Evolutionary conservation across 2,797 vertebrate genomes (phyloP).

Genomic region (Acanthurus lineatus): DNA sequence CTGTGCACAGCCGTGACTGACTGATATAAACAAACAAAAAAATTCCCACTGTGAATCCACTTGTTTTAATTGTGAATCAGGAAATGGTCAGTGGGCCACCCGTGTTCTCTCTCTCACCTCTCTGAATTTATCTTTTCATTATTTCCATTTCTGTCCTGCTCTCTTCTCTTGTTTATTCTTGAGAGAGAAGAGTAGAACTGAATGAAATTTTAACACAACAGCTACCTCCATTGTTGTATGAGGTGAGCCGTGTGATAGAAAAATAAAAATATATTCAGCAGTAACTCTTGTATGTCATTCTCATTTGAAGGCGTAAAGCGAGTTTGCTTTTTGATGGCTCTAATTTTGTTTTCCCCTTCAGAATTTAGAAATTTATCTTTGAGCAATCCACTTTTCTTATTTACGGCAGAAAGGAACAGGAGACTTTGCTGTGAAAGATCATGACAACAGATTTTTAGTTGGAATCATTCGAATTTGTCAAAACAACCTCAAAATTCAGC

Average conservation of each 20-base stretch:
- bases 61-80: neutral
- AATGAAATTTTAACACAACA: neutral
- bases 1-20: no score
- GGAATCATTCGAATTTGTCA: neutral
- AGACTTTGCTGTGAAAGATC: neutral
- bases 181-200: neutral
- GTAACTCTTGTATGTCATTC: neutral
- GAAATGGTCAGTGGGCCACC: neutral
- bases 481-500: neutral
- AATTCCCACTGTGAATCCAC: no score
- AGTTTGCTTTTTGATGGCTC: conserved; percentile 9
- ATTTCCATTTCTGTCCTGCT: neutral
- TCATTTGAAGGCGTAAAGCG: conserved; percentile 9
- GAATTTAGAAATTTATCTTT: no score
- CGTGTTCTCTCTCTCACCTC: neutral
- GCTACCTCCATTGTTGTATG: conserved; percentile 8
- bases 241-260: neutral
- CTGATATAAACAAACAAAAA: no score
- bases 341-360: neutral
- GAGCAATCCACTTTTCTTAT: neutral
- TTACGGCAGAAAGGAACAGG: neutral
- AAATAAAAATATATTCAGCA: conserved; percentile 14
- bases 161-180: neutral
- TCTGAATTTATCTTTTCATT: neutral
- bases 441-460: neutral